Evolutionary conservation across 2,113 vertebrate genomes (phyloP), one percentile per base, ranked within the genome.

Genomic region (Serilophus lunatus): DNA sequence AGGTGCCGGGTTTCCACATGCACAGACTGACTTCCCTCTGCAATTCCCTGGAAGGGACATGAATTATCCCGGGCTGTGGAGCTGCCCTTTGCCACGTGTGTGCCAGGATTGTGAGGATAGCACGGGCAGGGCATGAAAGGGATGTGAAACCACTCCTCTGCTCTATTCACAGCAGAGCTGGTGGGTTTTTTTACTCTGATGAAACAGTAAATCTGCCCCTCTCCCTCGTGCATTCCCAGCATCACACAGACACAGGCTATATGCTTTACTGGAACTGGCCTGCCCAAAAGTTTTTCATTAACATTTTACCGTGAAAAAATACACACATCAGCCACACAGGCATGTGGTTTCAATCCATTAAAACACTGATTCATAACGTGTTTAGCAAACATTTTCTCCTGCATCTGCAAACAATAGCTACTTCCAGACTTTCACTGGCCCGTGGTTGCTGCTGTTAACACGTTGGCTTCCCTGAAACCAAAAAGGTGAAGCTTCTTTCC

Each of bases 341-440:
- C 94, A 93, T 96, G 90, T 96, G 95, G 94, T 96, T 97, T 68
- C 93, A 96, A 95, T 96, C 85, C 88, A 20, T 63, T 80, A 54
- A 81, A 93, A 86, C 79, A 51, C 93, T 83, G 96, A 96, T 94
- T 96, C 96, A 94, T 91, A 88, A 92, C 24, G 47, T 80, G 88
- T 93, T 96, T 90, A 94, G 92, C 87, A 96, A 96, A 92, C 56
- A 86, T 92, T 92, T 87, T 86, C 82, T 86, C 85, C 79, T 68
- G 82, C 90, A 94, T 93, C 94, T 93, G 96, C 92, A 96, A 94
- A 93, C 71, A 93, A 83, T 75, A 92, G 90, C 92, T 93, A 77
- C 95, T 92, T 47, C 93, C 82, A 91, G 92, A 90, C 94, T 95
- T 96, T 96, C 93, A 94, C 96, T 90, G 87, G 81, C 74, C 92